Base-by-base conservation (phyloP, 2,113 vertebrate genomes). In the Aplodontia rufa region DNA sequence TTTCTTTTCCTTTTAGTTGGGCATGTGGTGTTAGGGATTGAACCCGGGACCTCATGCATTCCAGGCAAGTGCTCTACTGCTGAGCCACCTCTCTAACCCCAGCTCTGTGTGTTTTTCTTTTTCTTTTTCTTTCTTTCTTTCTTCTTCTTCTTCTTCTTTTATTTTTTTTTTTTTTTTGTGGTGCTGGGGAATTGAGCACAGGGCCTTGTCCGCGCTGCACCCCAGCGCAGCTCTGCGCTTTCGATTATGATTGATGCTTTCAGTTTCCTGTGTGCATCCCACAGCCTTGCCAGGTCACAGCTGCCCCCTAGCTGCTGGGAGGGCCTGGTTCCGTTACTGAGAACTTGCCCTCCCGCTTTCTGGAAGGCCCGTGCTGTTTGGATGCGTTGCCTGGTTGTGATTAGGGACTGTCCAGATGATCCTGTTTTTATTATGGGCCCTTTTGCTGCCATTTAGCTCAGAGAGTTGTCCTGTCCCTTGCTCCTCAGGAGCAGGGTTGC, bases 241-340 rank as follows among this genome's bases (percentile, higher is more conserved):
- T 69, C 35, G 92, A 95, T 71, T 42, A 1, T 95, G 55, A 35
- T 60, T 94, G 90, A 83, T 96, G 93, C 96, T 91, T 95, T 96
- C 87, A 0, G 0, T 76, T 93, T 90, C 71, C 51, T 40, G 14
- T 24, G 0, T 90, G 91, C 76, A 60, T 75, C 62, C 79, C 71
- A 6, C 51, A 17, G 82, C 8, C 28, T 32, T 0, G 0, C 75
- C 28, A 35, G 90, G 14, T 14, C 22, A 20, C 35, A 45, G 78
- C 75, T 94, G 74, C 88, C 51, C 86, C 87, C 78, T 7, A 11
- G 74, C 76, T 16, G 69, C 42, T 78, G n/a, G 6, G 12, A 92
- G 84, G 20, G 58, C 72, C 68, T 64, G 16, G 0, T 95, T 97
- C 87, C 79, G 22, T 30, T 78, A n/a, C 84, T 84, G 32, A 6